Conservation (phyloP, 1,140 invertebrate species). For the Bombus difficillimus region DNA sequence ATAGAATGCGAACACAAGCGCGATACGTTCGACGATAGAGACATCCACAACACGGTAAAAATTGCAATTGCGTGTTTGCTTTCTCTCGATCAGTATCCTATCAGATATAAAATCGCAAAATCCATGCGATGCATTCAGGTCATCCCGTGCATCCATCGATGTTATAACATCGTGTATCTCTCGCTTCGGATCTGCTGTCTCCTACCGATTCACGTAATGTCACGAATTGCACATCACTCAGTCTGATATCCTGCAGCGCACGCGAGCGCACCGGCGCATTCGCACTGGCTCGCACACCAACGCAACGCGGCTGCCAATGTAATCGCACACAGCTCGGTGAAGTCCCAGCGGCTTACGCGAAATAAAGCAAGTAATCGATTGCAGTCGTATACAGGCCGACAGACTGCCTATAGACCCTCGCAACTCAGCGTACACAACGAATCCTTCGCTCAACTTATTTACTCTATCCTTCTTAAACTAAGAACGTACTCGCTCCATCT, state of each 20-base stretch:
- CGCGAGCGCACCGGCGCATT: neutral
- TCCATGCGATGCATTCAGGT: constrained; percentile 46
- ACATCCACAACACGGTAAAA: constrained; percentile 27
- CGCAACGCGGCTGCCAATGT: constrained; percentile 7
- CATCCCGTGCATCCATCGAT: constrained; percentile 25
- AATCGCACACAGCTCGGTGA: constrained; percentile 42
- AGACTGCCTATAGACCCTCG: neutral
- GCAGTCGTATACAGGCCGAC: constrained; percentile 1
- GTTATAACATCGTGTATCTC: constrained; percentile 46
- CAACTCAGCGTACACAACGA: neutral
- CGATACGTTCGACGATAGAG: neutral
- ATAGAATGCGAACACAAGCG: neutral
- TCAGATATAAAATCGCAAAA: constrained; percentile 62
- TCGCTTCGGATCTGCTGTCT: constrained; percentile 20
- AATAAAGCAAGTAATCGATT: constrained; percentile 65
- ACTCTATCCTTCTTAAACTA: neutral
- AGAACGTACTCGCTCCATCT: too few species aligned
- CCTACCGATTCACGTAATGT: constrained; percentile 32
- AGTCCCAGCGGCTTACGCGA: constrained; percentile 39
- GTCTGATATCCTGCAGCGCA: constrained; percentile 14
- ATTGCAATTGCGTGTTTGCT: constrained; percentile 53
- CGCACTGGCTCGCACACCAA: neutral
- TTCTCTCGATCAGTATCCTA: constrained; percentile 49
- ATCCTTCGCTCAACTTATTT: constrained; percentile 26
- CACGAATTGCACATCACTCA: constrained; percentile 6